Conservation (phyloP, 2,888 invertebrate genomes). For the Kryphioiulus occultus region DNA sequence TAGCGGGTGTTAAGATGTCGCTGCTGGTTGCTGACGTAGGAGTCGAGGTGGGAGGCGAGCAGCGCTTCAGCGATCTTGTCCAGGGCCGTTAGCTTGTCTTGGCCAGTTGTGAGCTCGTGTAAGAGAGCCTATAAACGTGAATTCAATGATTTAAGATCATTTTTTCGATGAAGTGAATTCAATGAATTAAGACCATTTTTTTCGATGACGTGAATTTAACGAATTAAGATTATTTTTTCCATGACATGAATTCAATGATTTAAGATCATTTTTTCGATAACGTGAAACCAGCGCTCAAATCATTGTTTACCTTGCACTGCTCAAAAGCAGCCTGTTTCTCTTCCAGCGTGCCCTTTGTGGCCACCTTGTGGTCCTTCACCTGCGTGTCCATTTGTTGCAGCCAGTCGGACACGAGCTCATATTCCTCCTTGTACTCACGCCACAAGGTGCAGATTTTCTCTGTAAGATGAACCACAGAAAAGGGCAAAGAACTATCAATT, state of each 20-base stretch:
- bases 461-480: constrained; percentile 45
- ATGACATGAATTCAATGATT: background rate
- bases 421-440: constrained; percentile 92
- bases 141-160: background rate
- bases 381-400: constrained; percentile 89
- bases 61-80: constrained; percentile 77
- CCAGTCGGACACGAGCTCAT: constrained; percentile 90
- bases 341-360: constrained; percentile 76
- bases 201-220: background rate
- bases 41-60: constrained; percentile 82
- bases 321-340: constrained; percentile 78
- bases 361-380: constrained; percentile 87
- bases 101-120: constrained; percentile 68
- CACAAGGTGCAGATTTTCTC: constrained; percentile 69
- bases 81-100: constrained; percentile 81
- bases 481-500: no score
- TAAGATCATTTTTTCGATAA: background rate
- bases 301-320: constrained; percentile 56
- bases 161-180: background rate
- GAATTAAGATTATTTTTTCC: background rate
- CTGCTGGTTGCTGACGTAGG: constrained; percentile 85
- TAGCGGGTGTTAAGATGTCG: constrained; percentile 86
- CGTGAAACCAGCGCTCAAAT: background rate
- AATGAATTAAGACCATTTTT: no score
- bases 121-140: constrained; percentile 29